phyloP scores from a whole-genome alignment of 2,113 vertebrate species.

The Actinemys pallida region DNA sequence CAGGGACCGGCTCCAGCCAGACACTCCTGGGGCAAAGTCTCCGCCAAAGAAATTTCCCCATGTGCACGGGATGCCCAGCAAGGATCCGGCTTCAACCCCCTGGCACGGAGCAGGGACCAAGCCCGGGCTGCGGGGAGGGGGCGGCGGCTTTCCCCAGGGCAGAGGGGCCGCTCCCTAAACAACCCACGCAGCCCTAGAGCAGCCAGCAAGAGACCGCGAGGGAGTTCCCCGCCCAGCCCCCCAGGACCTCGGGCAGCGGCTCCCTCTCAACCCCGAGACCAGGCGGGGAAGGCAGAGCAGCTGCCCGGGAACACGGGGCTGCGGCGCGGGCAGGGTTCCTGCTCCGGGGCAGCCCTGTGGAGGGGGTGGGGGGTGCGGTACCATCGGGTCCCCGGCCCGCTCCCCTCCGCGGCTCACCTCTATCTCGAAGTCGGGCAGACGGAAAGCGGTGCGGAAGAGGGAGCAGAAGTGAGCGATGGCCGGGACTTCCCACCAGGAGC shows the following conservation, averaged over 20 bases:
- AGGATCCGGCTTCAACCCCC: not conserved
- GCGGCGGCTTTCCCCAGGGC: too few relatives aligned
- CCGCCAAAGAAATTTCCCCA: not conserved
- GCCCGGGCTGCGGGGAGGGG: too few relatives aligned
- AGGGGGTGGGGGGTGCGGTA: not conserved
- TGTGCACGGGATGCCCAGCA: not conserved
- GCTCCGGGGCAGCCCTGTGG: not conserved
- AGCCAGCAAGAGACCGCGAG: not conserved
- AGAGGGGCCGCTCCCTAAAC: not conserved
- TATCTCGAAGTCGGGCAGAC: constrained; percentile 96
- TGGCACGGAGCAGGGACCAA: not conserved
- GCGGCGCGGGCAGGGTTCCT: not conserved
- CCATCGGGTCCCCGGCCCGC: not conserved
- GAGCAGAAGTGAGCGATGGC: constrained; percentile 98
- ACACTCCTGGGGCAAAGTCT: not conserved
- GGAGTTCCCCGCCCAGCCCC: not conserved
- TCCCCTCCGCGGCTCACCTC: constrained; percentile 84
- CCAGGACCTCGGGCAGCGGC: not conserved
- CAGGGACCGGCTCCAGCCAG: not conserved
- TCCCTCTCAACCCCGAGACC: not conserved
- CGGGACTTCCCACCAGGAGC: constrained; percentile 97
- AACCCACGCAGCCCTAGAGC: too few relatives aligned
- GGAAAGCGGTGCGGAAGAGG: constrained; percentile 94
- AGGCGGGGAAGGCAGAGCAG: not conserved
- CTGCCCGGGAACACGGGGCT: constrained; percentile 14